These are phyloP conservation scores for Eristalis intricaria DNA, from an alignment of 2,888 invertebrate species.

Conservation along the genomic window DNA sequence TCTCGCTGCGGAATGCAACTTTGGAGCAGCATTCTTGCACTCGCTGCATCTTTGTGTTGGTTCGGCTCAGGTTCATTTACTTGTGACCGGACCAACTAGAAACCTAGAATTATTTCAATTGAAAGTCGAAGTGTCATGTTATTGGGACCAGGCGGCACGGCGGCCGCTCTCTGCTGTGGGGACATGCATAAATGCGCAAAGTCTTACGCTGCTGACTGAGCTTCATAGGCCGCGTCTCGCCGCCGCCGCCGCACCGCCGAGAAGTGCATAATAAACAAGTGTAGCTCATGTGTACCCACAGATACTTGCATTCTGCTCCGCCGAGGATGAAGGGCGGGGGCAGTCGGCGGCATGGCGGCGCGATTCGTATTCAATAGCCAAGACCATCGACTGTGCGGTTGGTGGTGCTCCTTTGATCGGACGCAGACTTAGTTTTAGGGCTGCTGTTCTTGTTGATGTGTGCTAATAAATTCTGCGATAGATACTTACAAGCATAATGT, in stretches of 20 bases:
- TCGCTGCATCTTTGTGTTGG: not conserved
- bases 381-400: constrained; percentile 46
- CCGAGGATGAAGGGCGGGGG: constrained; percentile 2
- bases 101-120: constrained; percentile 67
- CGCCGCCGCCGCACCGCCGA: constrained; percentile 19
- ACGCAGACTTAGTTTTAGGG: constrained; percentile 31
- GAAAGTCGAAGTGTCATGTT: constrained; percentile 71
- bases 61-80: constrained; percentile 24
- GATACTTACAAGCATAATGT: constrained; percentile 21
- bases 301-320: constrained; percentile 28
- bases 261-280: constrained; percentile 53
- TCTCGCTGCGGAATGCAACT: constrained; percentile 53
- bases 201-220: constrained; percentile 13
- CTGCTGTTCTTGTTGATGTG: constrained; percentile 21
- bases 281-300: not conserved
- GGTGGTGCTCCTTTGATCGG: constrained; percentile 27
- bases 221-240: not conserved
- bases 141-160: constrained; percentile 58
- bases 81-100: constrained; percentile 50
- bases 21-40: constrained; percentile 26
- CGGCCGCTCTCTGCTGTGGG: not conserved
- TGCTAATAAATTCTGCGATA: constrained; percentile 42
- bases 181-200: constrained; percentile 55
- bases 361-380: constrained; percentile 58
- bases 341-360: not conserved